Base-by-base conservation (phyloP, 2,113 vertebrate species). In the Ailuropoda melanoleuca region DNA sequence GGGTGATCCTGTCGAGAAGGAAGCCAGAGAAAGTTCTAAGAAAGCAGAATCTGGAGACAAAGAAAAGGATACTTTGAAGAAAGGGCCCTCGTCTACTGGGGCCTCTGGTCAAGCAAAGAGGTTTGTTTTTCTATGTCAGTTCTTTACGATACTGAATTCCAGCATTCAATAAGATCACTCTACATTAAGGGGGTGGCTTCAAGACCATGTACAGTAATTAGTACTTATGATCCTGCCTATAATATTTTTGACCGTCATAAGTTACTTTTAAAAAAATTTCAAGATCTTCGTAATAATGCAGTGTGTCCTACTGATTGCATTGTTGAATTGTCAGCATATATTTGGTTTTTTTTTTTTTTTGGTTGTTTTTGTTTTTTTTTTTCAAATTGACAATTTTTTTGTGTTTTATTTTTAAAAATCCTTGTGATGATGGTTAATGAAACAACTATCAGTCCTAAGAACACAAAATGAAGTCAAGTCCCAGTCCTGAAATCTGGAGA, bases 71-170 rank as follows among this genome's bases (percentile, higher is more conserved):
- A 99, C 99, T 99, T 99, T 99, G 99, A 99, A 99, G 99, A 99
- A 99, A 99, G 99, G 99, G 99, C 99, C 99, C 99, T 99, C 99
- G 98, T 99, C 99, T 99, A 99, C 99, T 99, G 99, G 99, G 99
- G 99, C 99, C 98, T 99, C 99, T 99, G 99, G 99, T 99, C 99
- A 99, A 99, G 99, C 99, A 99, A 99, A 99, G 99, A 99, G 99
- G 99, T 99, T 99, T 99, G 99, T 99, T 99, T 99, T 99, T 99
- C 99, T 99, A 99, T 99, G 99, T 99, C 99, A 99, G 99, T 99
- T 99, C 99, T 99, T 99, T 99, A 99, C 99, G 99, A 99, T 99
- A 99, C 99, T 99, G 99, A 99, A 99, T 99, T 99, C 99, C 99
- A 99, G 99, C 99, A 99, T 99, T 99, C 99, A 99, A 99, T 99